These are phyloP conservation scores for Synergus japonicus DNA, from an alignment of 2,888 invertebrate species.

Conservation along the genomic window DNA sequence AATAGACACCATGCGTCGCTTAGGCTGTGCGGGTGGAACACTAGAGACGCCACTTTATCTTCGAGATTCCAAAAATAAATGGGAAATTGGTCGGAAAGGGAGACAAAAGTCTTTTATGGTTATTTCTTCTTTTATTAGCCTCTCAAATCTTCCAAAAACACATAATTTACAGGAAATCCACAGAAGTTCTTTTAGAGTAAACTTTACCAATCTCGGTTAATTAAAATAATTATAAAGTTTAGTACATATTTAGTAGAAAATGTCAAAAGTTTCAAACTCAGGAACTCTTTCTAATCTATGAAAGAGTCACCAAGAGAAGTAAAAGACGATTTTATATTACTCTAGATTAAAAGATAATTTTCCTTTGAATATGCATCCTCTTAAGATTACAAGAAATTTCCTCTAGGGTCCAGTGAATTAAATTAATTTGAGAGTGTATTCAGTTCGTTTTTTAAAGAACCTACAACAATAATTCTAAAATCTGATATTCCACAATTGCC, in stretches of 20 bases:
- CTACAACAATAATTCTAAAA: background rate
- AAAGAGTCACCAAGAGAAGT: background rate
- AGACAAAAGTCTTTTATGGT: background rate
- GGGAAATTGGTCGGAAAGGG: background rate
- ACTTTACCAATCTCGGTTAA: background rate
- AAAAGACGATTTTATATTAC: background rate
- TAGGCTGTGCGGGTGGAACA: slow-evolving; percentile 25
- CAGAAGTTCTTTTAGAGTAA: background rate
- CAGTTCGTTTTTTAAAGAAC: background rate
- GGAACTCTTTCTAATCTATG: background rate
- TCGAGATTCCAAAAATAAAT: slow-evolving; percentile 21
- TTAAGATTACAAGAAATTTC: background rate
- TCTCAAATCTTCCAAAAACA: too few species aligned
- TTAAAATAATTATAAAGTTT: too few species aligned
- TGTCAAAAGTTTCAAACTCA: too few species aligned
- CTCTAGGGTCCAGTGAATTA: background rate
- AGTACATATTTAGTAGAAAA: too few species aligned
- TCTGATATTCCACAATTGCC: background rate
- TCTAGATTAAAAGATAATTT: background rate
- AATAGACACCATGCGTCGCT: slow-evolving; percentile 26
- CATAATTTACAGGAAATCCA: too few species aligned
- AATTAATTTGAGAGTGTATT: background rate
- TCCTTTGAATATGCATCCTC: background rate
- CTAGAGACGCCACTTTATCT: slow-evolving; percentile 31
- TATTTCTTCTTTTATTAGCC: background rate